Conservation (phyloP, 30 jellyfish, hydroid and myxozoan genomes). For the Pseudorhiza aurosa region DNA sequence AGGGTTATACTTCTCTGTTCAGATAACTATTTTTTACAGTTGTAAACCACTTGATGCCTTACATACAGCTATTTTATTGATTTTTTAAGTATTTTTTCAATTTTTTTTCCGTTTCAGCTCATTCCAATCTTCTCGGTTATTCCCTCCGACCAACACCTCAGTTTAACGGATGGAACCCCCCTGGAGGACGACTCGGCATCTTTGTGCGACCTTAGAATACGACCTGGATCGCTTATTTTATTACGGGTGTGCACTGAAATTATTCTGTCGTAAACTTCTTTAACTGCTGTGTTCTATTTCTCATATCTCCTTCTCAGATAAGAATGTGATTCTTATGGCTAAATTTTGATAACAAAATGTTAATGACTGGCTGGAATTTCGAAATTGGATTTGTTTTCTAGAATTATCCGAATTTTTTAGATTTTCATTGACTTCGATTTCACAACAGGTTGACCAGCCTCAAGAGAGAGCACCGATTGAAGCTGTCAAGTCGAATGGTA, state of each 20-base stretch:
- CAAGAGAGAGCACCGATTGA: conserved; percentile 33
- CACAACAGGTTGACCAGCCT: conserved; percentile 39
- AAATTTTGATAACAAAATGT: too few species aligned
- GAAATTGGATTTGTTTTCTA: too few species aligned
- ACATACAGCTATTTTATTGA: too few species aligned
- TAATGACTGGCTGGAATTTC: too few species aligned
- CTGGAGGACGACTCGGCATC: conserved; percentile 54
- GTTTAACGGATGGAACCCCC: conserved; percentile 58
- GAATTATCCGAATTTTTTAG: too few species aligned
- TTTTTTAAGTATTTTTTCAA: not conserved
- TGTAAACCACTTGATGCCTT: too few species aligned
- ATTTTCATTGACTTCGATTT: not conserved
- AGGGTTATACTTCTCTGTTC: too few species aligned
- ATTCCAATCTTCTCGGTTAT: conserved; percentile 70
- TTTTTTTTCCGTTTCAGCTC: conserved; percentile 39
- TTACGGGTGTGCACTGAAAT: conserved; percentile 63
- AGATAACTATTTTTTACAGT: too few species aligned
- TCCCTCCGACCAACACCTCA: conserved; percentile 79
- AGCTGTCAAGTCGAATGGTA: conserved; percentile 16
- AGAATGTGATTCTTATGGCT: too few species aligned
- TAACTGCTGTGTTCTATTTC: too few species aligned
- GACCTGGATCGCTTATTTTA: conserved; percentile 55
- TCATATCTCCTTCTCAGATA: too few species aligned
- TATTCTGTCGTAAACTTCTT: too few species aligned
- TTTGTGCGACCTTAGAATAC: conserved; percentile 68